Percentiles rank a stretch among this genome's conserved stretches.
Evolutionary conservation across 2,888 invertebrate species (phyloP).

Genomic region (Heliconius erato): DNA sequence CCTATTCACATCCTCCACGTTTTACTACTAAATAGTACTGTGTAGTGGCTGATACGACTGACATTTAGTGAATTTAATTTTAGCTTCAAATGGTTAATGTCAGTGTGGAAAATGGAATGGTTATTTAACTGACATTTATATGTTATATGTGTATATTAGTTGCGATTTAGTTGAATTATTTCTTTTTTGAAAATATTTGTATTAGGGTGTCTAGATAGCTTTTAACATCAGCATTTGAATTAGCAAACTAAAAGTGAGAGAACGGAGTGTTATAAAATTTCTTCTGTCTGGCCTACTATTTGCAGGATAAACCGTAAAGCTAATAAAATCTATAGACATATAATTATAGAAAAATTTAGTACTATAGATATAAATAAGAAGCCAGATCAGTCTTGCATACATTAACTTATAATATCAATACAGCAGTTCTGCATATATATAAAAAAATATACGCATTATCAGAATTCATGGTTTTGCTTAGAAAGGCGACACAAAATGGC

Average conservation of each 20-base stretch:
- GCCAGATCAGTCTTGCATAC: not conserved
- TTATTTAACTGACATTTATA: conserved; percentile 6
- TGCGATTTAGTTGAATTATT: not conserved
- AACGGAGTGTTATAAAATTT: too few relatives aligned
- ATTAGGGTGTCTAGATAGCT: not conserved
- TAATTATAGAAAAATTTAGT: too few relatives aligned
- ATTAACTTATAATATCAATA: not conserved
- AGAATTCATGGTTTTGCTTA: conserved; percentile 25
- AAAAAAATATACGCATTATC: not conserved
- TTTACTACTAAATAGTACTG: conserved; percentile 23
- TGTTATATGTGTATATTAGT: not conserved
- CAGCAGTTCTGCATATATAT: not conserved
- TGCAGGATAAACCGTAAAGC: too few relatives aligned
- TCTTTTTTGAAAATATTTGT: not conserved
- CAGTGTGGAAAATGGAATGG: not conserved
- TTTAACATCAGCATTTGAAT: not conserved
- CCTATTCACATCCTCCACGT: conserved; percentile 11
- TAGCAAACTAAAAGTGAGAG: not conserved
- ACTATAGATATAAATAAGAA: too few relatives aligned
- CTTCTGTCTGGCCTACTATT: too few relatives aligned
- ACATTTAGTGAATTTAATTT: conserved; percentile 28
- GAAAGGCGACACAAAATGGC: conserved; percentile 56
- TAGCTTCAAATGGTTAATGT: conserved; percentile 11
- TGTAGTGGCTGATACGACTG: conserved; percentile 14
- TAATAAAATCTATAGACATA: too few relatives aligned